Base-by-base conservation (phyloP, 2,113 vertebrate species). In the Dicrurus megarhynchus region DNA sequence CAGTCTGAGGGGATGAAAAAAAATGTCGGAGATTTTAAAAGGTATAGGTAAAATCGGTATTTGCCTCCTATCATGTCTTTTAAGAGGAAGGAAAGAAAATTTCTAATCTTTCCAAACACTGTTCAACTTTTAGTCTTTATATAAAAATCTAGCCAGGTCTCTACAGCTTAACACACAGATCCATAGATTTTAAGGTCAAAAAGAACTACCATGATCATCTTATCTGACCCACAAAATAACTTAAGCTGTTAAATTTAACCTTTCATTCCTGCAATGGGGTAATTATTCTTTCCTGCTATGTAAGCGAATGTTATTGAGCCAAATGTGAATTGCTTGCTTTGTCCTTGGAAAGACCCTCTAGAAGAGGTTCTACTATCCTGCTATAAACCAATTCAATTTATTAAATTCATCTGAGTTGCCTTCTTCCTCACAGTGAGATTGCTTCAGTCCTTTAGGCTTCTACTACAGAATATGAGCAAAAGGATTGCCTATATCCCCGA, bases 281-380 rank as follows among this genome's bases (percentile, higher is more conserved):
- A 90, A 95, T 94, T 88, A 91, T 70, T 90, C 52, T 90, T 91
- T 93, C 76, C 55, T 79, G 50, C 42, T 81, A 50, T 80, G 60
- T 80, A 85, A 83, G 59, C 2, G 7, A 69, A 86, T 46, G 46
- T 24, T 88, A 47, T 76, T 93, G 49, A 90, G 47, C 53, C 39
- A 87, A 94, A 95, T 65, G 23, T 73, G 64, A 81, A 78, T 90
- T 91, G 15, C 59, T 90, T 61, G 33, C 41, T 79, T 94, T 95
- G 87, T 86, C 84, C 87, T 96, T 96, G 91, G 74, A 93, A 95
- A 93, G 63, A 83, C 37, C 61, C 37, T 76, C 49, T 85, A 89
- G 47, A 94, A 89, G 87, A 90, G 55, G 26, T 70, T 71, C 35
- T 88, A 20, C 61, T 83, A 42, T 32, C n/a, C 26, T 73, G 13